Base-by-base conservation (phyloP, 2,113 vertebrate species). In the Zootoca vivipara region DNA sequence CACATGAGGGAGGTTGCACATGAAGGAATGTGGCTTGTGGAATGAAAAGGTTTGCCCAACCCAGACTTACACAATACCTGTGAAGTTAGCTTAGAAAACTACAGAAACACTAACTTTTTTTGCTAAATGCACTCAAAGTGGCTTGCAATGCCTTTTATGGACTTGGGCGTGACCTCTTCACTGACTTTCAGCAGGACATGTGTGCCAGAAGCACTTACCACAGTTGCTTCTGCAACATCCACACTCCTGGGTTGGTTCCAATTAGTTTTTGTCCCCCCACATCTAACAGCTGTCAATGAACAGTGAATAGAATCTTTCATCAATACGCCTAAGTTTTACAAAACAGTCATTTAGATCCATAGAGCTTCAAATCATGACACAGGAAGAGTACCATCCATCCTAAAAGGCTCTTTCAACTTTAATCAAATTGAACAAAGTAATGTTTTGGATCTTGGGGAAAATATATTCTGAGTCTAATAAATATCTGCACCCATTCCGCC, bases 241-340 rank as follows among this genome's bases (percentile, higher is more conserved):
- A 46, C 69, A 88, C 30, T 65, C 83, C 88, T 85, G 74, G 9
- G 78, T 90, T 91, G 84, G 87, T 95, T 95, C 91, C 87, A 90
- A 88, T 94, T 92, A 94, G 90, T 82, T 82, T 82, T 7, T 89
- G 46, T 90, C 90, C 89, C 89, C 91, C 67, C 78, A 73, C 83
- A 33, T 65, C 33, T 91, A 86, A 85, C 0, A 2, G 85, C 87
- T 92, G 64, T 65, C 91, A 85, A 2, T 22, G 91, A 87, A 93
- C 91, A 95, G 94, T 91, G 94, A 95, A 93, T 3, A 83, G 79
- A 90, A 95, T 74, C 74, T 95, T 94, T 78, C 85, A 95, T 96
- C 96, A 96, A 96, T 96, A 96, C 96, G 96, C 94, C 96, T 97
- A 93, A 95, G 93, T 64, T 96, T 96, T 94, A 91, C 26, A 92